phyloP scores from a whole-genome alignment of 2,113 vertebrate genomes.

The Apus apus region DNA sequence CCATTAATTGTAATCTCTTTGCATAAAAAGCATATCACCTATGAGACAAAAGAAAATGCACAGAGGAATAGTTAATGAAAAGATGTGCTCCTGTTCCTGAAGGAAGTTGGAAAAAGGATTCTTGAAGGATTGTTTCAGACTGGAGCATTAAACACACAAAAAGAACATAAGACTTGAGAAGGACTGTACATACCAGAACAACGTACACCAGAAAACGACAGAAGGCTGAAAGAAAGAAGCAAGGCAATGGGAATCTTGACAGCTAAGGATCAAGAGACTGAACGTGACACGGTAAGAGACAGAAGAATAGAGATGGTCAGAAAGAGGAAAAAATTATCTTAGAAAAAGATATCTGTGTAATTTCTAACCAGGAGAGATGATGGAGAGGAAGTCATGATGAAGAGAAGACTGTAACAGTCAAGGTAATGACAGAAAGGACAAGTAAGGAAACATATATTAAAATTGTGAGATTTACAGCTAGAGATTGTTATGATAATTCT shows the following conservation, averaged over 20 bases:
- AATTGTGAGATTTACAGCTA: not conserved
- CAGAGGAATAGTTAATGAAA: not conserved
- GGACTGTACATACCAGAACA: not conserved
- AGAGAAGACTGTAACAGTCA: not conserved
- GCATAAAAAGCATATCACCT: not conserved
- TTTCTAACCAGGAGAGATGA: not conserved
- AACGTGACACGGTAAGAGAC: not conserved
- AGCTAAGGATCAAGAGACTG: not conserved
- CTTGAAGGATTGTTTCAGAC: not conserved
- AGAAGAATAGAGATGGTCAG: not conserved
- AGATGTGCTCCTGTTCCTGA: not conserved
- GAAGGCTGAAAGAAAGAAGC: not conserved
- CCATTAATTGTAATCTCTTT: not conserved
- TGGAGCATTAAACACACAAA: not conserved
- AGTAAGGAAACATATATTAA: not conserved
- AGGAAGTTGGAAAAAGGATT: not conserved
- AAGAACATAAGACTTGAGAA: not conserved
- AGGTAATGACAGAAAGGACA: not conserved
- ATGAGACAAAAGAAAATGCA: not conserved
- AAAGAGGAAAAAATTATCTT: not conserved
- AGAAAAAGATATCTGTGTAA: not conserved
- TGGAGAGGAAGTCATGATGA: not conserved
- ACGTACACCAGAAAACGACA: not conserved
- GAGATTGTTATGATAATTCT: not conserved
- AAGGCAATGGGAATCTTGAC: not conserved